These are phyloP conservation scores for Cygnus atratus DNA, from an alignment of 2,113 vertebrate species.

Conservation along the genomic window DNA sequence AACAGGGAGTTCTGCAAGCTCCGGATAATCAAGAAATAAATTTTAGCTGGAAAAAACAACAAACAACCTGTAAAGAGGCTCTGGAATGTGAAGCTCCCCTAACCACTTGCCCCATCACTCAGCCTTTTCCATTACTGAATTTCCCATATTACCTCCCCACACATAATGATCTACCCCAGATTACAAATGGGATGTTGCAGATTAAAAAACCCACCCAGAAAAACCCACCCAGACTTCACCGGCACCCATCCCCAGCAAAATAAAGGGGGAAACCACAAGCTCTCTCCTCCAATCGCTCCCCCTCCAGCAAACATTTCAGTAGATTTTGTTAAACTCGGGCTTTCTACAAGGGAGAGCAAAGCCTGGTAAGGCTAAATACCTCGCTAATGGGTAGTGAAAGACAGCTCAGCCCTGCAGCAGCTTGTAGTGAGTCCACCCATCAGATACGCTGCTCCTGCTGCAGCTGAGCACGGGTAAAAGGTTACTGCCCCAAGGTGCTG, in stretches of 20 bases:
- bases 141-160: neutral
- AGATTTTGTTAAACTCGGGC: neutral
- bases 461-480: neutral
- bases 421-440: neutral
- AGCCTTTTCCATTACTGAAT: neutral
- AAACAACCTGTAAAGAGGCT: neutral
- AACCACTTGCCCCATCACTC: neutral
- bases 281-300: neutral
- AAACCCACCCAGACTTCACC: neutral
- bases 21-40: neutral
- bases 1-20: neutral
- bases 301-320: neutral
- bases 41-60: neutral
- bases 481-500: neutral
- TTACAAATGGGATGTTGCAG: neutral
- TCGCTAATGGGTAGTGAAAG: neutral
- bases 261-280: neutral
- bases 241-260: neutral
- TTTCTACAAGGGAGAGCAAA: neutral
- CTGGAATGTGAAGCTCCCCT: neutral
- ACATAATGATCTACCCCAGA: accelerated
- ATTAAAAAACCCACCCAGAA: neutral
- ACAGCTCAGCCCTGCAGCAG: neutral
- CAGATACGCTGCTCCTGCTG: neutral
- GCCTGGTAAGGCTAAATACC: accelerated